These are phyloP conservation scores for Drosophila malerkotliana DNA, from an alignment of 1,140 invertebrate species.

Conservation along the genomic window DNA sequence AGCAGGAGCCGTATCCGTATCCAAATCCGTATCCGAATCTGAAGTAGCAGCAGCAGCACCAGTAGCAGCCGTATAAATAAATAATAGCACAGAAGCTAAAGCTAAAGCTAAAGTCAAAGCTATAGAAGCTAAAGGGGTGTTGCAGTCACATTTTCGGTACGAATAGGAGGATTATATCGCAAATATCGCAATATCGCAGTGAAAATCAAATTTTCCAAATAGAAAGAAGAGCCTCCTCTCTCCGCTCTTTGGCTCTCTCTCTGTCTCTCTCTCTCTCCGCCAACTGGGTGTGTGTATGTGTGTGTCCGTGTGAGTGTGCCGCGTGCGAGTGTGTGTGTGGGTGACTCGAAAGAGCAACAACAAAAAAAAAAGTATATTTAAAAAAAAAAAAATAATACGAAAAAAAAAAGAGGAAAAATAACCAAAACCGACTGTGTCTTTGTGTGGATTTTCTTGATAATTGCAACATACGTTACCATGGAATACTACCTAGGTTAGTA, in stretches of 20 bases:
- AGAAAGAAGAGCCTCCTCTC: constrained; percentile 59
- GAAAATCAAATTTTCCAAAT: constrained; percentile 81
- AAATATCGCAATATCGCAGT: constrained; percentile 54
- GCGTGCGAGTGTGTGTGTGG: constrained; percentile 50
- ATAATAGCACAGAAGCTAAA: constrained; percentile 29
- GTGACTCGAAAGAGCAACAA: constrained; percentile 34
- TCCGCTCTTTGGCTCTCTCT: constrained; percentile 19
- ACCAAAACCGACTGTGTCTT: constrained; percentile 71
- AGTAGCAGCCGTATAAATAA: constrained; percentile 67
- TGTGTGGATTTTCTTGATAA: constrained; percentile 73
- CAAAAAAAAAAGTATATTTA: constrained; percentile 28
- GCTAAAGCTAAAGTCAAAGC: neutral
- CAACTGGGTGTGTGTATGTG: constrained; percentile 49
- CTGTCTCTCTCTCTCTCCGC: constrained; percentile 16
- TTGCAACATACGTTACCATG: constrained; percentile 81
- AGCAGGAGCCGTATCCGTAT: constrained; percentile 48
- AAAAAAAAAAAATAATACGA: constrained; percentile 14
- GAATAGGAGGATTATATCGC: constrained; percentile 18
- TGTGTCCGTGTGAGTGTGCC: constrained; percentile 45
- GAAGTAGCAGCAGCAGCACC: constrained; percentile 36
- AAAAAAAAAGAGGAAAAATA: constrained; percentile 39
- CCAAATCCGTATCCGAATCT: constrained; percentile 34
- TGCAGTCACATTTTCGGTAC: constrained; percentile 13
- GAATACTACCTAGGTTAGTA: constrained; percentile 82
- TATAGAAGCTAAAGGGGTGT: constrained; percentile 12